These are phyloP conservation scores for Turritopsis dohrnii DNA, from an alignment of 30 jellyfish, hydroid and myxozoan species.

Conservation along the genomic window DNA sequence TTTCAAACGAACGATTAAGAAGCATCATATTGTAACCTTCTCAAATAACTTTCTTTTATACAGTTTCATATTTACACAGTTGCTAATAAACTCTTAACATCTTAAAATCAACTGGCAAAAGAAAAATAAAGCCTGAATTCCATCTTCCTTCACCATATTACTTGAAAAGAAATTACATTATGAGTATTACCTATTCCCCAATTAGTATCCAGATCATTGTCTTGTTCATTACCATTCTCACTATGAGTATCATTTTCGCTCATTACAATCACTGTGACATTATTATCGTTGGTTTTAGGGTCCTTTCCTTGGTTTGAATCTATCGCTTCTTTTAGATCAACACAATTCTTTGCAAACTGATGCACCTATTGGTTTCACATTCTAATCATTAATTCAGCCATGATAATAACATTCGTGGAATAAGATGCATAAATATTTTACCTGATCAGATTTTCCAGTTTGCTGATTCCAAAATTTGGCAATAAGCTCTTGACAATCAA, in stretches of 20 bases:
- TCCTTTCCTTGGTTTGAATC: background rate
- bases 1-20: too few relatives aligned
- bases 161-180: background rate
- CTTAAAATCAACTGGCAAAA: too few relatives aligned
- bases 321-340: background rate
- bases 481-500: slow-evolving; percentile 14
- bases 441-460: slow-evolving; percentile 16
- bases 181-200: background rate
- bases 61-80: too few relatives aligned
- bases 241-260: background rate
- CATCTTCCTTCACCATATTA: too few relatives aligned
- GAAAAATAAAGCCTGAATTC: too few relatives aligned
- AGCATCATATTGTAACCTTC: too few relatives aligned
- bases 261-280: slow-evolving; percentile 5
- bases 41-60: too few relatives aligned
- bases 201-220: background rate
- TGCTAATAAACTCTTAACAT: too few relatives aligned
- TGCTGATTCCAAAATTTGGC: slow-evolving; percentile 31
- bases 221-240: background rate
- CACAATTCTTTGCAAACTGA: background rate
- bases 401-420: too few relatives aligned
- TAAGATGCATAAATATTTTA: background rate
- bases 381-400: too few relatives aligned
- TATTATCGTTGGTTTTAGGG: background rate
- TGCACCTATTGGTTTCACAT: background rate